Conservation (phyloP, 2,113 vertebrate genomes). For the Fregetta grallaria region DNA sequence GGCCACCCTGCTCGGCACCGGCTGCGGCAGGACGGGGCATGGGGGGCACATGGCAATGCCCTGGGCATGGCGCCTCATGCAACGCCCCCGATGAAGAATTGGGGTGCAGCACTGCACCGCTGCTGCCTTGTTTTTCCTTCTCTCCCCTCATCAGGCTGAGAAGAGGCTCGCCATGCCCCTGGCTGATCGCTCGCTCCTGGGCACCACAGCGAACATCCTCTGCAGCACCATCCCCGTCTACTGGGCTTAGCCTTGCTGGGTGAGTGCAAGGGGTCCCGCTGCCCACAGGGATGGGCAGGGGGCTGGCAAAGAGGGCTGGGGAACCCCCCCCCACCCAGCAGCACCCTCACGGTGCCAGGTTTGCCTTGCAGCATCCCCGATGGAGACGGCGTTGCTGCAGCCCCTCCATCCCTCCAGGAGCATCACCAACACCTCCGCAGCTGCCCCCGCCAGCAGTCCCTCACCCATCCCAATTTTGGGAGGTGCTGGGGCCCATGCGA, state of each 20-base stretch:
- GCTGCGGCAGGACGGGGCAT: neutral
- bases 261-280: neutral
- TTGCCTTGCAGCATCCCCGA: neutral
- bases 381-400: fast-evolving
- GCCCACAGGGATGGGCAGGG: neutral
- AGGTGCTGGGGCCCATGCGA: no score
- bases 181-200: slow-evolving; percentile 49
- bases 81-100: fast-evolving
- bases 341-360: neutral
- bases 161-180: neutral
- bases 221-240: slow-evolving; percentile 66
- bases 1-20: fast-evolving
- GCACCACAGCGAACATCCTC: slow-evolving; percentile 63
- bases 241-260: slow-evolving; percentile 45
- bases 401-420: neutral
- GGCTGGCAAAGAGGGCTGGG: neutral
- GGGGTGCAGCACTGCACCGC: fast-evolving
- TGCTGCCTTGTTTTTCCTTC: neutral
- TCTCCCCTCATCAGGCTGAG: neutral
- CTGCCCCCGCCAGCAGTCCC: no score
- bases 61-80: fast-evolving
- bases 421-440: neutral
- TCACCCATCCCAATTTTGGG: fast-evolving
- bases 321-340: neutral
- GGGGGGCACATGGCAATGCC: fast-evolving